These are phyloP conservation scores for Macropus fuliginosus DNA, from an alignment of 2,797 vertebrate species.

Conservation along the genomic window DNA sequence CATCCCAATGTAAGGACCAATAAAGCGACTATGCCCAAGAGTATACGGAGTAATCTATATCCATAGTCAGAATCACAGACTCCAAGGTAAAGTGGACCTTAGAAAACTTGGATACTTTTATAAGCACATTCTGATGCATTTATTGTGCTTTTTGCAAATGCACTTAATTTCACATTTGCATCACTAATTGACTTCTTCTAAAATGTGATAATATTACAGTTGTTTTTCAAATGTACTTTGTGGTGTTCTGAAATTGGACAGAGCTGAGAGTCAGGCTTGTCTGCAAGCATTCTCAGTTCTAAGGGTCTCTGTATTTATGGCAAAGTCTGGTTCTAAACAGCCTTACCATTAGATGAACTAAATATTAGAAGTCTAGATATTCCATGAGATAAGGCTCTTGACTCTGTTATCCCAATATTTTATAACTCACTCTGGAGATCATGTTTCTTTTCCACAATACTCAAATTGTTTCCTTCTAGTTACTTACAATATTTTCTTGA, in stretches of 20 bases:
- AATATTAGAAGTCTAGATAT: not conserved
- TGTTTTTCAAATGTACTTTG: slow-evolving; percentile 55
- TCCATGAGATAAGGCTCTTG: not conserved
- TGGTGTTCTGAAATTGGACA: slow-evolving; percentile 55
- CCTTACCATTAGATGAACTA: not conserved
- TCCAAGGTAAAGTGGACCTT: slow-evolving; percentile 7
- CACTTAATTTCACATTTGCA: slow-evolving; percentile 66
- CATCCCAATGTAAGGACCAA: not conserved
- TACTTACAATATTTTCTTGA: no score
- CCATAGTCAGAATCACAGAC: not conserved
- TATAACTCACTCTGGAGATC: not conserved
- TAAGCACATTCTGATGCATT: not conserved
- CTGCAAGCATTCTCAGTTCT: slow-evolving; percentile 21
- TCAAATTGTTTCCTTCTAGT: no score
- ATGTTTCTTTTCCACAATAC: not conserved
- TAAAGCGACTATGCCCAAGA: not conserved
- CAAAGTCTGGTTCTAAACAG: slow-evolving; percentile 5
- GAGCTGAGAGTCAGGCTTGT: not conserved
- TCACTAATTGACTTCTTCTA: slow-evolving; percentile 63
- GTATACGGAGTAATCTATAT: not conserved
- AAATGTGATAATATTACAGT: slow-evolving; percentile 71
- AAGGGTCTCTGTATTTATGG: not conserved
- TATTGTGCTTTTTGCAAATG: not conserved
- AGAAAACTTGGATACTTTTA: slow-evolving; percentile 12
- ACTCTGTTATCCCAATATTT: not conserved